Base-by-base conservation (phyloP, 92 coral and sea anemone genomes). In the Diadumene lineata region DNA sequence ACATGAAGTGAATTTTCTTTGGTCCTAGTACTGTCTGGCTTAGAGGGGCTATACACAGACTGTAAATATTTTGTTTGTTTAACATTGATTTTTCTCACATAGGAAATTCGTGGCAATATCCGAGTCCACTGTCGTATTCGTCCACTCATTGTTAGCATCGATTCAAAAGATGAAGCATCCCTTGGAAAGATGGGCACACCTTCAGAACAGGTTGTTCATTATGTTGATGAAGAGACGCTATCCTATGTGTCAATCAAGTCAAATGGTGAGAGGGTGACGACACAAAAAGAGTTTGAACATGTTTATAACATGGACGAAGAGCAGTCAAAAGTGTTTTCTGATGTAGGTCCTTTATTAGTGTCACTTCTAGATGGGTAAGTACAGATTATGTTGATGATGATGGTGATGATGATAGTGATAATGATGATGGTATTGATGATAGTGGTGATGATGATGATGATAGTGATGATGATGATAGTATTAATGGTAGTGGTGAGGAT, bases 21-120 rank as follows among this genome's bases (percentile, higher is more conserved):
- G n/a, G n/a, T n/a, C n/a, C n/a, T n/a, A n/a, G n/a, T n/a, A n/a
- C n/a, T n/a, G n/a, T n/a, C n/a, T n/a, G n/a, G n/a, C n/a, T n/a
- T n/a, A n/a, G n/a, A n/a, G n/a, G n/a, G n/a, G n/a, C n/a, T n/a
- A n/a, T n/a, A n/a, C n/a, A n/a, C n/a, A n/a, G n/a, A n/a, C n/a
- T n/a, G n/a, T 53, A 15, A 58, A 58, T 24, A 23, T 1, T 58
- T 22, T 58, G 31, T 11, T 22, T 58, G 28, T 58, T 22, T 0
- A 7, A n/a, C 29, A 23, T 23, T 7, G 23, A 10, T 28, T 62
- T 16, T 11, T 34, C 7, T 29, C 43, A 65, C 69, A 16, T n/a
- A 94, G 98, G 98, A 94, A 89, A 89, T 94, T 24, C 97, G 98
- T 31, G 98, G 98, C 6, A 94, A 94, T 68, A 94, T 94, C 68